Evolutionary conservation across 2,888 invertebrate species (phyloP), one percentile per base, ranked within the genome.

Genomic region (Mythimna loreyi): DNA sequence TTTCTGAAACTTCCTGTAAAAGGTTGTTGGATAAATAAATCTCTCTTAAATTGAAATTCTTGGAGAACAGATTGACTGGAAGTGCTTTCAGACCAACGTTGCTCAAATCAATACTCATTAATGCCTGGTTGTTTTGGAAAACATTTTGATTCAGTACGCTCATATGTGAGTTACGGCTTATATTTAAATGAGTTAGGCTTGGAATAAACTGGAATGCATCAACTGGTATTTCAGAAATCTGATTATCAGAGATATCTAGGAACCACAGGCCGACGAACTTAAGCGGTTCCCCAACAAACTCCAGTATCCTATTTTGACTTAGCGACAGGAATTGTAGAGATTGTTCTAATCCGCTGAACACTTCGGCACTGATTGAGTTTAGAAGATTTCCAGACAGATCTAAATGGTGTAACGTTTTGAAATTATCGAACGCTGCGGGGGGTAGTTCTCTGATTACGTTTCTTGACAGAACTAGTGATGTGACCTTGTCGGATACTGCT

Each of bases 361-460:
- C 98, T 72, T 98, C 97, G 0, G 97, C 97, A 71, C 97, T 97
- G 61, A 98, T 96, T 21, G 96, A 96, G 25, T 97, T 97, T 61
- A 98, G 92, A 69, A 98, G 97, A 89, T 98, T 98, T 33, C 98
- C 98, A 30, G 97, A 97, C 43, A 99, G 93, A 88, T 98, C 98
- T 77, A 99, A 95, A 80, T 96, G 96, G 73, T 96, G 94, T 58
- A 98, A 94, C 77, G 97, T 97, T 88, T 97, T 97, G 89, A 98
- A 98, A 89, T 97, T 97, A 85, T 97, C 97, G 89, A 99, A 98
- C 1, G 98, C 97, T 30, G 97, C 97, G 0, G 97, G 91, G 0
- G 98, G 98, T 69, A 99, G 95, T 94, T 99, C 98, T 60, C 98
- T 96, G 47, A 99, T 98, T 3, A 99, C 97, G 91, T 99, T 99